Evolutionary conservation across 2,113 vertebrate genomes (phyloP).

Genomic region (Pseudois nayaur): DNA sequence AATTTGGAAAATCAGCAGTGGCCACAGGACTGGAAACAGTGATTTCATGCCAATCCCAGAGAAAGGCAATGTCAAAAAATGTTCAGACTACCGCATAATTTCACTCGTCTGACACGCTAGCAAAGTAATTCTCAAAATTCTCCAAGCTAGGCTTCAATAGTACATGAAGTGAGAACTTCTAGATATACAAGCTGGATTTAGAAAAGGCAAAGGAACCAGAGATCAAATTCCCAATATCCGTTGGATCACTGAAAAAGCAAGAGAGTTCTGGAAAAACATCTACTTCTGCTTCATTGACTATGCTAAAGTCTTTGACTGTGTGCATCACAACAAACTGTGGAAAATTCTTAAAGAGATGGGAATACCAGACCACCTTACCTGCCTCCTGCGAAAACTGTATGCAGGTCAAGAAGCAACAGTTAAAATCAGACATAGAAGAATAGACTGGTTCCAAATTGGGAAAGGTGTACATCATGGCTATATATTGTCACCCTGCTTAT

Average conservation of each 20-base stretch:
- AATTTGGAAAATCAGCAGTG: background rate
- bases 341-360: background rate
- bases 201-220: background rate
- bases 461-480: background rate
- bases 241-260: background rate
- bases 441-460: background rate
- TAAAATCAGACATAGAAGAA: background rate
- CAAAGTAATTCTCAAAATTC: background rate
- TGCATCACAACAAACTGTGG: background rate
- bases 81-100: background rate
- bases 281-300: background rate
- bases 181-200: background rate
- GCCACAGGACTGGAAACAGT: background rate
- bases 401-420: background rate
- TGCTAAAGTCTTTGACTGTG: background rate
- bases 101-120: fast-evolving
- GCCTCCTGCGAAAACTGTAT: background rate
- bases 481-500: background rate
- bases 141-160: background rate
- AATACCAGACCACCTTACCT: background rate
- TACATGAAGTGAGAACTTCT: fast-evolving
- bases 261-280: background rate
- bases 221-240: background rate
- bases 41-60: background rate
- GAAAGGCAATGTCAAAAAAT: background rate